Percentiles rank a stretch among this genome's conserved stretches.
phyloP scores from a whole-genome alignment of 2,797 vertebrate species.

The Pangasius krempfi region DNA sequence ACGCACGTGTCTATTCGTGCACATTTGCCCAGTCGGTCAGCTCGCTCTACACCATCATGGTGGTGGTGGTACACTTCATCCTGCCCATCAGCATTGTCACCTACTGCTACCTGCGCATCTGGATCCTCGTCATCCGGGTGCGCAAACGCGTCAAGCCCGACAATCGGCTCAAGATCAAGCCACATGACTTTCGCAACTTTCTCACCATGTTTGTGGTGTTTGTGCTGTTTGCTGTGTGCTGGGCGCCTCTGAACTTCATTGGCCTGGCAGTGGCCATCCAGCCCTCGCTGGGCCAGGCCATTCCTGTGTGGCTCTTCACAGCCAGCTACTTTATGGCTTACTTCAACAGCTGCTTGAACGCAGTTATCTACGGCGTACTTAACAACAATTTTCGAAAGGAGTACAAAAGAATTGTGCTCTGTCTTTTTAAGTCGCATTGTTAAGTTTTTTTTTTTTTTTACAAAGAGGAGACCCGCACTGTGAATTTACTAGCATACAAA shows the following conservation, averaged over 20 bases:
- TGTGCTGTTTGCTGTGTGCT: conserved; percentile 84
- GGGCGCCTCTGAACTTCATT: conserved; percentile 84
- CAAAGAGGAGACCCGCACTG: conserved; percentile 39
- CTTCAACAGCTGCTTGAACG: conserved; percentile 86
- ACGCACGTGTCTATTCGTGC: conserved; percentile 83
- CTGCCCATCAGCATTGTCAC: conserved; percentile 81
- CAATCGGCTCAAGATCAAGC: conserved; percentile 75
- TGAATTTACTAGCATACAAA: conserved; percentile 40
- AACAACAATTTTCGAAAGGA: conserved; percentile 86
- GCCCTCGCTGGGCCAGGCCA: conserved; percentile 69
- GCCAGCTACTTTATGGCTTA: conserved; percentile 88
- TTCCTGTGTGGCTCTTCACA: conserved; percentile 82
- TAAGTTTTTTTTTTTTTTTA: conserved; percentile 56
- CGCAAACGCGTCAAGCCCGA: conserved; percentile 77
- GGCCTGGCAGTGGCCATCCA: conserved; percentile 81
- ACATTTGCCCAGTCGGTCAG: conserved; percentile 85
- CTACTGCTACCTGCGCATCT: conserved; percentile 85
- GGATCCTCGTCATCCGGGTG: conserved; percentile 81
- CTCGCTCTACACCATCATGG: conserved; percentile 81
- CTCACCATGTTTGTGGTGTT: conserved; percentile 87
- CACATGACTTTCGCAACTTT: conserved; percentile 83
- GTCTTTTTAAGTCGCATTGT: conserved; percentile 77
- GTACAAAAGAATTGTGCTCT: conserved; percentile 82
- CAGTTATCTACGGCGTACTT: conserved; percentile 80
- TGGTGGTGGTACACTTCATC: conserved; percentile 84